Base-by-base conservation (phyloP, 1,140 invertebrate genomes). In the Drosophila nikananu region DNA sequence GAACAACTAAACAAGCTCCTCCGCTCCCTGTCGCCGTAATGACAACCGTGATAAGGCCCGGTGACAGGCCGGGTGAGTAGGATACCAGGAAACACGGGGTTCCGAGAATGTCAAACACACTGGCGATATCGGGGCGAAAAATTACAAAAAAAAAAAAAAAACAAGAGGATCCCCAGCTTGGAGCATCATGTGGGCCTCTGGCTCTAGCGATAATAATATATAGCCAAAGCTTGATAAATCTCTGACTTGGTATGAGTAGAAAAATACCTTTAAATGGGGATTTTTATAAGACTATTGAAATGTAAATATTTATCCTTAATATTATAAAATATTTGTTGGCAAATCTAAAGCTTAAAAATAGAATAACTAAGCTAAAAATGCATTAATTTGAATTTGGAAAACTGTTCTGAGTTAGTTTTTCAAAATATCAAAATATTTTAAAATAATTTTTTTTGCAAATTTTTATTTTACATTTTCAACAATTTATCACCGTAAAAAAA, bases 21-120 rank as follows among this genome's bases (percentile, higher is more conserved):
- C 52, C 19, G 19, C 27, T 2, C 35, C 35, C 21, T n/a, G 19
- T 46, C 27, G 46, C 60, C 12, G 17, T 64, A 67, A 39, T 67
- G 61, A 67, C 61, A 67, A 65, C 44, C 17, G 35, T 32, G 70
- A 73, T 73, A 73, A 73, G 70, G 35, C 12, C 15, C 41, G 35
- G 39, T 72, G 70, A 73, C 67, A 60, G 70, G 52, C 67, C 5
- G n/a, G 21, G 27, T 70, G 67, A 71, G 64, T 60, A 54, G 67
- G 60, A 63, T 81, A 76, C 71, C 63, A 76, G 79, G 79, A 81
- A 81, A 65, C 59, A 61, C 59, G 37, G 37, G 37, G 32, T 62
- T 44, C 62, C 57, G 41, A 35, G 77, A 77, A 79, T 66, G 54
- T 32, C 62, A 66, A 55, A 58, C 42, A 37, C 21, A 60, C 61